Evolutionary conservation across 1,140 invertebrate species (phyloP), one percentile per base, ranked within the genome.

Genomic region (Drosophila melanica): DNA sequence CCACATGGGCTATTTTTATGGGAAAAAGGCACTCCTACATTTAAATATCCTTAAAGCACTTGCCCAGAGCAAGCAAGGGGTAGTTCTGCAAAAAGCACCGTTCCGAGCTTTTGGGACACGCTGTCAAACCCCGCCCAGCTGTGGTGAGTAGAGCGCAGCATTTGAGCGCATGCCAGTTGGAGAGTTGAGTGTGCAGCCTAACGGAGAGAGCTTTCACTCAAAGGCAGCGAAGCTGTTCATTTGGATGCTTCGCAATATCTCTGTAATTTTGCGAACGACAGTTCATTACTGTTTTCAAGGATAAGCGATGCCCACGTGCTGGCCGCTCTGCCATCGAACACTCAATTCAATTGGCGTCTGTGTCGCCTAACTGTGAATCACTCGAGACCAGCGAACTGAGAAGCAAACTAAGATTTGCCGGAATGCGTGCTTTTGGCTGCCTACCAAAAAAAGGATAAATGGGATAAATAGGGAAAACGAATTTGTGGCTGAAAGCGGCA

Each of bases 201-300:
- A 0, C 2, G 14, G 2, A 11, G 4, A 23, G 44, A 51, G 63
- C 59, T 78, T 78, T 23, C 62, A 71, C 79, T 82, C 79, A 54
- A 12, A 4, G 27, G 2, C 16, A 20, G 27, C 20, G 47, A 51
- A 74, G 71, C 44, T 77, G 64, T 77, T 76, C 62, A 70, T 69
- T 70, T 69, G 75, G 73, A 85, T 80, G 81, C 68, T 80, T 74
- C 62, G 48, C 54, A 50, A 67, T 62, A 76, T 67, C 58, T 64
- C 57, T 45, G 72, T 48, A 67, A 55, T 64, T 65, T 71, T 68
- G 65, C 62, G 35, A 65, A 67, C 75, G 66, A 51, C 82, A 86
- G 81, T 84, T 84, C 81, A 84, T 85, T 86, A 78, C 81, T 68
- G 75, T 85, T 86, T 71, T 77, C 81, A 86, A 78, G 77, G 75